Evolutionary conservation across 2,113 vertebrate species (phyloP), one percentile per base, ranked within the genome.

Genomic region (Delphinapterus leucas): DNA sequence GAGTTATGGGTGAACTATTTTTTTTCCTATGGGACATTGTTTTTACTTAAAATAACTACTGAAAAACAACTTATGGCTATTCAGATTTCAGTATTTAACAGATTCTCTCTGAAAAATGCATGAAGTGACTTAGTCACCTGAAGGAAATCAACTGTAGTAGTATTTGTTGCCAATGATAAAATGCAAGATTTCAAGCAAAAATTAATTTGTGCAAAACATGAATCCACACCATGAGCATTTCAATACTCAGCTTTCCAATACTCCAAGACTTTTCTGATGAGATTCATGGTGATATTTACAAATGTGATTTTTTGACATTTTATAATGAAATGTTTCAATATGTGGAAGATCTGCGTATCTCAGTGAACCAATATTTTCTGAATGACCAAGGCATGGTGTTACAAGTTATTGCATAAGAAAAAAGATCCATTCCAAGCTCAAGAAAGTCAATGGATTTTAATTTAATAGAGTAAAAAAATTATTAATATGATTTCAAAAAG

Each of bases 391-490:
- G 6, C 41, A 49, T 82, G n/a, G 26, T 53, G 25, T 86, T 86
- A 61, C 2, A 81, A 92, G 12, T 26, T 55, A 77, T 2, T 55
- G 13, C 5, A 25, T 28, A 83, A 92, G 20, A 36, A 49, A 73
- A 88, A 36, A 33, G 14, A 67, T 17, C 13, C 6, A 76, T 14
- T 53, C 13, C 18, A 60, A 68, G 25, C 41, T 47, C 10, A 82
- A 95, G 20, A 77, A 94, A 70, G 12, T 49, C 33, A 92, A 28
- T 77, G 17, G 36, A 47, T 55, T 96, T 94, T 93, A 38, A 92
- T 44, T 38, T 47, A 63, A 53, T 44, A 4, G 6, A 67, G 15
- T 58, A 68, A 71, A 76, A 79, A 49, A 65, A 33, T 53, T 33
- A 90, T 31, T 79, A n/a, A 53, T 38, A 70, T 12, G 9, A 1